phyloP scores from a whole-genome alignment of 1,140 invertebrate species.

The Reticulitermes speratus region DNA sequence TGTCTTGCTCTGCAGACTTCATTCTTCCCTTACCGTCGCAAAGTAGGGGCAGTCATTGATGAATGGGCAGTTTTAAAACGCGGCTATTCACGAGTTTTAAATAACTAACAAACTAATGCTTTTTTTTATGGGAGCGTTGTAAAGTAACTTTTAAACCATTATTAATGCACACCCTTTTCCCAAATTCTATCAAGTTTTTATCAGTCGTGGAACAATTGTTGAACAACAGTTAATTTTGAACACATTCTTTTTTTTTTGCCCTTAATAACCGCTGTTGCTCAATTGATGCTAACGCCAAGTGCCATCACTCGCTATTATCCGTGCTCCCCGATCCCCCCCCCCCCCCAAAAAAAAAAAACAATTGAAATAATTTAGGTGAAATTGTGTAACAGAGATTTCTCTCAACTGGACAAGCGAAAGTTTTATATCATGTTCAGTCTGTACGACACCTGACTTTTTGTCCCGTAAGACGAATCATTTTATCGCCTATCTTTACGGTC shows the following conservation, averaged over 20 bases:
- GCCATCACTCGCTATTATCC: background rate
- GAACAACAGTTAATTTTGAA: conserved; percentile 6
- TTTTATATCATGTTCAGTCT: too few relatives aligned
- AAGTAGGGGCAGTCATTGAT: background rate
- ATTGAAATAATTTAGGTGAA: background rate
- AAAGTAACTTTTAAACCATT: background rate
- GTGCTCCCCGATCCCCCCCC: too few relatives aligned
- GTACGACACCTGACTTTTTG: too few relatives aligned
- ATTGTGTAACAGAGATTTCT: background rate
- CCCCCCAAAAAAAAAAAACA: background rate
- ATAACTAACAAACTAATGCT: background rate
- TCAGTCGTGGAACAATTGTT: conserved; percentile 7
- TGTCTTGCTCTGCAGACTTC: too few relatives aligned
- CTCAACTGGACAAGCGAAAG: too few relatives aligned
- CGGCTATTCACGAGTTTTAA: background rate
- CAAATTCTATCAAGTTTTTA: background rate
- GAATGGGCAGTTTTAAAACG: conserved; percentile 6
- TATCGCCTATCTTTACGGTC: too few relatives aligned
- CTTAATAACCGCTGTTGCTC: background rate
- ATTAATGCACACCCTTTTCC: background rate
- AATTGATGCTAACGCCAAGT: background rate
- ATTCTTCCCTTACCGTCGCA: background rate
- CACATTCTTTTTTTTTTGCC: background rate
- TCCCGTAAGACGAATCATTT: too few relatives aligned
- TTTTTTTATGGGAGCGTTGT: background rate